Percentiles rank a stretch among this genome's conserved stretches.
phyloP scores from a whole-genome alignment of 1,140 invertebrate species.

The Caenorhabditis inopinata region DNA sequence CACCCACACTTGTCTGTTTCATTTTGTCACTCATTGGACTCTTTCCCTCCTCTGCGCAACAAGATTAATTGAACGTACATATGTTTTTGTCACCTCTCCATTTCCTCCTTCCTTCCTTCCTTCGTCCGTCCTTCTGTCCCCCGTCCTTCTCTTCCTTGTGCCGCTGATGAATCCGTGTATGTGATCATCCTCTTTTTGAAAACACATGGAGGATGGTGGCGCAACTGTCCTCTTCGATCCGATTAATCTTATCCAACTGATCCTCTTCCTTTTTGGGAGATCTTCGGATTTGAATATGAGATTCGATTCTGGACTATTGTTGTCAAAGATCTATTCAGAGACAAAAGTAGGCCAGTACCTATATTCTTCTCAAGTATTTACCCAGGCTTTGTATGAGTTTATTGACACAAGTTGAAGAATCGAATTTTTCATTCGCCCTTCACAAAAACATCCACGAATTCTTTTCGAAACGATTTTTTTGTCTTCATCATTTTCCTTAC shows the following conservation, averaged over 20 bases:
- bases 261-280: background rate
- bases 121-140: too few species aligned
- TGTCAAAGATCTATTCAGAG: background rate
- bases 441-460: background rate
- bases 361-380: constrained; percentile 24
- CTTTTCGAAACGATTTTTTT: background rate
- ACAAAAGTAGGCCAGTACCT: background rate
- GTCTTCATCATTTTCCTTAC: background rate
- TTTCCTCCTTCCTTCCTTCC: background rate
- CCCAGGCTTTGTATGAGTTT: background rate
- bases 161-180: background rate
- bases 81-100: constrained; percentile 20
- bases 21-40: constrained; percentile 15
- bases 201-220: background rate
- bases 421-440: background rate
- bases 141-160: background rate
- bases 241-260: background rate
- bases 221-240: background rate
- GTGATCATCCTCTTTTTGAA: background rate
- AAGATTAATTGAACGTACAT: constrained; percentile 29
- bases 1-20: background rate
- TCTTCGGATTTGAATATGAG: background rate
- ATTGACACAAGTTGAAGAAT: background rate
- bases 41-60: background rate
- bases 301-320: background rate